A percentile compares a stretch with the other conserved stretches of the same genome.
Conservation (phyloP, 2,113 vertebrate species). For the Sapajus apella region DNA sequence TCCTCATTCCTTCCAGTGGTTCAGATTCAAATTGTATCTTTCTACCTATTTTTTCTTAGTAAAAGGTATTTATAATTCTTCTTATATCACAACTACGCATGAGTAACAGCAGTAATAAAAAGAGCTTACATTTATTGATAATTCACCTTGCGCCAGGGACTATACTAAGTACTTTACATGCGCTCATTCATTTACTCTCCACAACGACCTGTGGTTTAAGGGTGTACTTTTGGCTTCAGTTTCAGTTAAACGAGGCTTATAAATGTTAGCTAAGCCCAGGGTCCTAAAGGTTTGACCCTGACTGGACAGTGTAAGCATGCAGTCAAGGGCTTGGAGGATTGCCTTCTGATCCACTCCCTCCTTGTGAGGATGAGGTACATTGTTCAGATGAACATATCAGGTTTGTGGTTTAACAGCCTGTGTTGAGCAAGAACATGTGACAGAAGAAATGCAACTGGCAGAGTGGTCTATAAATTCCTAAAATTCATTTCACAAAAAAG, state of each 20-base stretch:
- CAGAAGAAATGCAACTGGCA: too few species aligned
- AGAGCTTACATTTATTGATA: background rate
- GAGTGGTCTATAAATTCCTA: fast-evolving
- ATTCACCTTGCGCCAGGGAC: fast-evolving
- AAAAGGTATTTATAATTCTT: background rate
- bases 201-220: fast-evolving
- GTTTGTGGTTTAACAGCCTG: background rate
- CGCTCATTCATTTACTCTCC: background rate
- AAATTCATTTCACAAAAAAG: background rate
- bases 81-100: fast-evolving
- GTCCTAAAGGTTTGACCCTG: background rate
- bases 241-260: background rate
- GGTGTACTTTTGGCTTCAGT: background rate
- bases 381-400: fast-evolving
- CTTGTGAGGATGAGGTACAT: fast-evolving
- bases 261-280: too few species aligned
- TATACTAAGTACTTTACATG: too few species aligned
- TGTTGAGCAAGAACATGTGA: background rate
- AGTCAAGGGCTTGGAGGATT: fast-evolving
- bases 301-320: fast-evolving
- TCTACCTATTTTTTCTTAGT: background rate
- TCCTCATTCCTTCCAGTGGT: too few species aligned
- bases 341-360: too few species aligned
- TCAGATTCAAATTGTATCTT: background rate
- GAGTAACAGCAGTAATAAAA: fast-evolving